Percentiles rank a stretch among this genome's conserved stretches.
Evolutionary conservation across 2,113 vertebrate species (phyloP).

Genomic region (Mixornis gularis): DNA sequence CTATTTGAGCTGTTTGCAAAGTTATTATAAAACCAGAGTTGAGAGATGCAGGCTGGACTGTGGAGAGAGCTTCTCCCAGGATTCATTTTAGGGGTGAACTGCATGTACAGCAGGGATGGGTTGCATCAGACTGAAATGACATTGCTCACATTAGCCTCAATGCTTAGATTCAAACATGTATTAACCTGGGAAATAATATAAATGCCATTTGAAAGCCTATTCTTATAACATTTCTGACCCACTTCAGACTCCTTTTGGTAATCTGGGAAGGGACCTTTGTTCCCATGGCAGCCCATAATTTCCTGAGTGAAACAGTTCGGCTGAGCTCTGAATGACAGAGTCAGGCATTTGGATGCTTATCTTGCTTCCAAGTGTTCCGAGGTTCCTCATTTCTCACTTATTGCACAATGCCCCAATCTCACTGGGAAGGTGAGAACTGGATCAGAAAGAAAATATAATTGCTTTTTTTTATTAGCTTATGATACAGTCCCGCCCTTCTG

Average conservation of each 20-base stretch:
- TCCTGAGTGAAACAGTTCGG: conserved; percentile 32
- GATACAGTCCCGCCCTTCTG: conserved; percentile 69
- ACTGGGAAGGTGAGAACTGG: conserved; percentile 73
- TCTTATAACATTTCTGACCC: conserved; percentile 46
- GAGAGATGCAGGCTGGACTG: background rate
- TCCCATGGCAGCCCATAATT: conserved; percentile 53
- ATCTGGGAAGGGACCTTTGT: conserved; percentile 60
- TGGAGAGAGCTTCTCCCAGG: background rate
- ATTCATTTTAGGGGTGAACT: background rate
- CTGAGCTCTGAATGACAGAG: conserved; percentile 40
- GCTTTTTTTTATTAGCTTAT: conserved; percentile 78
- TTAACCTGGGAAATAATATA: conserved; percentile 46
- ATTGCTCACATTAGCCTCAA: background rate
- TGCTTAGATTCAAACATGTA: background rate
- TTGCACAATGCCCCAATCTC: conserved; percentile 72
- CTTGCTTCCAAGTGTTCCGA: conserved; percentile 50
- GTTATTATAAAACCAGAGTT: background rate
- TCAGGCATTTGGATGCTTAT: conserved; percentile 40
- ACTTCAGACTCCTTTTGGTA: conserved; percentile 44
- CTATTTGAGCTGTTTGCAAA: background rate
- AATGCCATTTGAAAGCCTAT: conserved; percentile 36
- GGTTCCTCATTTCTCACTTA: conserved; percentile 49
- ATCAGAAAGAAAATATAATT: conserved; percentile 80
- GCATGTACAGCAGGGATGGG: background rate
- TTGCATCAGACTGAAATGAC: background rate